Evolutionary conservation across 2,888 invertebrate species (phyloP).

Genomic region (Homarus gammarus): DNA sequence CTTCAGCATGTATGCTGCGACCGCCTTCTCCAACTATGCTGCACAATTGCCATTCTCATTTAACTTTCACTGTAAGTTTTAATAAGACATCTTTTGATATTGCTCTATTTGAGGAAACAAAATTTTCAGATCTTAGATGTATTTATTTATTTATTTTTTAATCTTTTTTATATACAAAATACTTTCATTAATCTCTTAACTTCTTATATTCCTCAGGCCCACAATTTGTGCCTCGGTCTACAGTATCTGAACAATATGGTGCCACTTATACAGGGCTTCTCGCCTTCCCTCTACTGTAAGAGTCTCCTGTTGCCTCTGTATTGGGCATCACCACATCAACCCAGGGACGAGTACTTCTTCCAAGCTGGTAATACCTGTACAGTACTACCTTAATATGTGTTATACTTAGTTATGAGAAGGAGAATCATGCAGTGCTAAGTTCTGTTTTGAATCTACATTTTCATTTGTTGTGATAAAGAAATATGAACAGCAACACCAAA

Average conservation of each 20-base stretch:
- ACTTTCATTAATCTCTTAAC: background rate
- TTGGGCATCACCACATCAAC: slow-evolving; percentile 68
- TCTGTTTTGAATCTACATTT: too few species aligned
- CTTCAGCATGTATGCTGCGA: slow-evolving; percentile 65
- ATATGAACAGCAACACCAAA: too few species aligned
- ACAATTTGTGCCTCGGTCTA: slow-evolving; percentile 57
- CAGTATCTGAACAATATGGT: slow-evolving; percentile 50
- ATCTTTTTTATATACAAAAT: too few species aligned
- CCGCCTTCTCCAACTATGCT: slow-evolving; percentile 64
- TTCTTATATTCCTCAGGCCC: slow-evolving; percentile 34
- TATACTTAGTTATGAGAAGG: too few species aligned
- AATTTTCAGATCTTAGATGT: too few species aligned
- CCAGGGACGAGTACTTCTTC: slow-evolving; percentile 52
- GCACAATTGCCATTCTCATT: slow-evolving; percentile 70
- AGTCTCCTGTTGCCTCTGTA: slow-evolving; percentile 60
- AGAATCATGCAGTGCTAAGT: too few species aligned
- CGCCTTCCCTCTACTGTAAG: slow-evolving; percentile 67
- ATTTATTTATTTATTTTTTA: too few species aligned
- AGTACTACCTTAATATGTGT: too few species aligned
- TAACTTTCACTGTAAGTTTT: slow-evolving; percentile 63
- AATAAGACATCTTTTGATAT: too few species aligned
- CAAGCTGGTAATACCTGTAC: too few species aligned
- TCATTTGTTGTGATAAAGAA: too few species aligned
- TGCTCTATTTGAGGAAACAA: too few species aligned
- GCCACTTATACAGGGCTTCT: slow-evolving; percentile 56